Percentiles rank a stretch among this genome's conserved stretches.
Conservation (phyloP, 2,888 invertebrate genomes). For the Pyrocoelia pectoralis region DNA sequence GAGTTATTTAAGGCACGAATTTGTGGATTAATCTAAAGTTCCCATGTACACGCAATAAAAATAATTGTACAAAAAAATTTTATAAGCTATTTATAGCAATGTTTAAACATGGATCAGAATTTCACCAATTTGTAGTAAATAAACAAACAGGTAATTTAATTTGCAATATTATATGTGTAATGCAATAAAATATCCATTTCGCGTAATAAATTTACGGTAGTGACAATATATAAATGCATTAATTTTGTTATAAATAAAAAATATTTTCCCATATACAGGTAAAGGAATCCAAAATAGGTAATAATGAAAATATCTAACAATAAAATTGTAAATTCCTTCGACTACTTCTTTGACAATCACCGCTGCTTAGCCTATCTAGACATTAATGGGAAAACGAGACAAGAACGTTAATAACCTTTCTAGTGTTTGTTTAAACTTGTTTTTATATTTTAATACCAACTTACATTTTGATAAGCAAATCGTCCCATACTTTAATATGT, state of each 20-base stretch:
- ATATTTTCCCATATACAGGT: constrained; percentile 23
- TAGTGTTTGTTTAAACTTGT: constrained; percentile 50
- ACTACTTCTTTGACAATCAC: constrained; percentile 54
- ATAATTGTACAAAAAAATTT: background rate
- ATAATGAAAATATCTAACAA: constrained; percentile 58
- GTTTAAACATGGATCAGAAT: background rate
- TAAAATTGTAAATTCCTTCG: constrained; percentile 56
- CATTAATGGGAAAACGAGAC: constrained; percentile 54
- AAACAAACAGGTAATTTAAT: background rate
- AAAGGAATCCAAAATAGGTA: constrained; percentile 50
- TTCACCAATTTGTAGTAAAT: background rate
- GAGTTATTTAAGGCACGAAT: too few species aligned
- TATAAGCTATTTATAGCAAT: background rate
- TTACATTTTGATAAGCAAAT: constrained; percentile 20
- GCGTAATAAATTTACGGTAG: constrained; percentile 6
- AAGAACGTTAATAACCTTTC: constrained; percentile 54
- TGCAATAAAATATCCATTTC: background rate
- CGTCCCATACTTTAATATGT: constrained; percentile 1
- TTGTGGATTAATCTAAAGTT: too few species aligned
- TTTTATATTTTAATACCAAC: constrained; percentile 32
- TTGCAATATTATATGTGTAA: constrained; percentile 1
- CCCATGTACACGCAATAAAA: too few species aligned
- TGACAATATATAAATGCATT: constrained; percentile 23
- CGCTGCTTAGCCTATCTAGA: constrained; percentile 55
- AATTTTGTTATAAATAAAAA: constrained; percentile 26